Conservation (phyloP, 2,113 vertebrate genomes). For the Aptenodytes patagonicus region DNA sequence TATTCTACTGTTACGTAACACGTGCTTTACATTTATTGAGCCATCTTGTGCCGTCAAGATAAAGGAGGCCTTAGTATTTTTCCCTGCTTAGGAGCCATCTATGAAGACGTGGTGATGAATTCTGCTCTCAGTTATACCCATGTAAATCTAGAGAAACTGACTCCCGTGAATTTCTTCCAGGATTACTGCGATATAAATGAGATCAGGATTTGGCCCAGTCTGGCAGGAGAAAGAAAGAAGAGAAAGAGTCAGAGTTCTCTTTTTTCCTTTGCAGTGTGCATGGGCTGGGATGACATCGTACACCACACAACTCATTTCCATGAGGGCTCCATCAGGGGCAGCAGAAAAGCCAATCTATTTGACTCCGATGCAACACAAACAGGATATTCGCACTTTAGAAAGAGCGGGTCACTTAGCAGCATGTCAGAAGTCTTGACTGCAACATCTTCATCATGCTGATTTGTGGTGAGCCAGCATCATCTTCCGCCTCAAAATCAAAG, state of each 20-base stretch:
- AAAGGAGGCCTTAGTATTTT: conserved; percentile 33
- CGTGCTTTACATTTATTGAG: conserved; percentile 45
- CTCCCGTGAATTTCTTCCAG: neutral
- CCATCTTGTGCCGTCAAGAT: conserved; percentile 37
- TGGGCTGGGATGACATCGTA: neutral
- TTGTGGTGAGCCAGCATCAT: neutral
- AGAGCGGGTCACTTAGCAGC: rapidly evolving
- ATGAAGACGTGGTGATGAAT: neutral
- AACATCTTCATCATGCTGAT: neutral
- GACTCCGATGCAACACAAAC: rapidly evolving
- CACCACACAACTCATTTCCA: rapidly evolving
- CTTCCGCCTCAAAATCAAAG: neutral
- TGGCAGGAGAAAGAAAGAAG: neutral
- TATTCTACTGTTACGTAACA: conserved; percentile 52
- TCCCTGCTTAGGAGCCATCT: neutral
- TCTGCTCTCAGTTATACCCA: neutral
- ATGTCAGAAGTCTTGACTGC: rapidly evolving
- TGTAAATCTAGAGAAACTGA: neutral
- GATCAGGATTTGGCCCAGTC: neutral
- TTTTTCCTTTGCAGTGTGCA: neutral
- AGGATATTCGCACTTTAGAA: neutral
- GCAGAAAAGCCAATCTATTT: neutral
- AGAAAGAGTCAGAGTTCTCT: neutral
- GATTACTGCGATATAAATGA: neutral
- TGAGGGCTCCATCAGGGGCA: neutral